Conservation (phyloP, 1,140 invertebrate species). For the Plectrocnemia conspersa region DNA sequence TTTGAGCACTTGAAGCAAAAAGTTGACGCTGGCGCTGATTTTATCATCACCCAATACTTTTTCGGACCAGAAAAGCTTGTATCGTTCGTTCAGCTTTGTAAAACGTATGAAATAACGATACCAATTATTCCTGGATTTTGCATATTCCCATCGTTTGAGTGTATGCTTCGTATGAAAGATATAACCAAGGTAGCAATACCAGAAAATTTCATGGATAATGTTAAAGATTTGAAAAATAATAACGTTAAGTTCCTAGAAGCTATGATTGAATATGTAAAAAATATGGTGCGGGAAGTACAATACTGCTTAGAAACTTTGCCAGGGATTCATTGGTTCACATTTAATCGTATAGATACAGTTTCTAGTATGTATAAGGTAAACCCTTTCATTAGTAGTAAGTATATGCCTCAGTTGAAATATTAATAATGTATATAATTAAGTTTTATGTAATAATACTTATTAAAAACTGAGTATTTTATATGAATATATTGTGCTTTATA, state of each 20-base stretch:
- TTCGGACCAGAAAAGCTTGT: slow-evolving; percentile 21
- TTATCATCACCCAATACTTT: slow-evolving; percentile 34
- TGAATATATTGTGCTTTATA: no score
- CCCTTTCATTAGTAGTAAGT: no score
- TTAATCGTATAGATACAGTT: background rate
- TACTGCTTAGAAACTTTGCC: background rate
- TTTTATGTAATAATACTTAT: no score
- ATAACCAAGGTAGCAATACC: background rate
- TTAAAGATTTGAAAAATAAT: background rate
- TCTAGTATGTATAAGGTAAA: no score
- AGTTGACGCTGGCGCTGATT: slow-evolving; percentile 31
- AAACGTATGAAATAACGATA: slow-evolving; percentile 11
- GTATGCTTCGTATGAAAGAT: background rate
- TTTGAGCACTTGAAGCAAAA: slow-evolving; percentile 29
- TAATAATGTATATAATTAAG: no score
- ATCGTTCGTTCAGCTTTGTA: slow-evolving; percentile 25
- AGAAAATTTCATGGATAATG: background rate
- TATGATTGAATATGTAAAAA: background rate
- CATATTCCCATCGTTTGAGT: slow-evolving; percentile 4
- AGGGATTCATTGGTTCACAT: slow-evolving; percentile 14
- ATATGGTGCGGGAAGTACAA: background rate
- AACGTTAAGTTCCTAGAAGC: background rate
- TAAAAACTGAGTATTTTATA: no score
- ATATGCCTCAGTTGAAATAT: no score
- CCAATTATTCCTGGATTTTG: slow-evolving; percentile 15